Base-by-base conservation (phyloP, 2,888 invertebrate genomes). In the Lomographa bimaculata region DNA sequence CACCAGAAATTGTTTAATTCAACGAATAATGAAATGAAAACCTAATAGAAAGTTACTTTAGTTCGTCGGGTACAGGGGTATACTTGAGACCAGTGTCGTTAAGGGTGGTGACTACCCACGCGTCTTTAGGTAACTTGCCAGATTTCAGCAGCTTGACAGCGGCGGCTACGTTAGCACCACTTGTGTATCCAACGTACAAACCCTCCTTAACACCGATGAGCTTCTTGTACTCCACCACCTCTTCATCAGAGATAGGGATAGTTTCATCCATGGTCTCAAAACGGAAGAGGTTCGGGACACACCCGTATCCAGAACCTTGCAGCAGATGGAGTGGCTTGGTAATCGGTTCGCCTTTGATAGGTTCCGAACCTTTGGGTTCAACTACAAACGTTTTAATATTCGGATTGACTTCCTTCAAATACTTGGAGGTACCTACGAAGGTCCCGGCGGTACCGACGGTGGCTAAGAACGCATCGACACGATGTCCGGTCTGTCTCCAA, bases 301-400 rank as follows among this genome's bases (percentile, higher is more conserved):
- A 82, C 0, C 83, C 87, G 41, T 87, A 87, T 0, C 87, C 86
- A 0, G 87, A 86, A 0, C 87, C 87, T 57, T 87, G 87, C 1
- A 87, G 67, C 43, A 83, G 60, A 57, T 87, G 87, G 17, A 86
- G 60, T 0, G 87, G 84, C 37, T 87, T 87, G 7, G 81, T 80
- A 2, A 87, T 70, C 0, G 71, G 61, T 1, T 73, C 65, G 5
- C 87, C 86, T 40, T 76, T 79, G 16, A 87, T 83, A 0, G 82
- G 71, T 47, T 87, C 80, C 1, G 86, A 73, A 1, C 87, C 87
- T 2, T 57, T 61, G 0, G 87, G 87, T 48, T 87, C 87, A 1
- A 85, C 82, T 0, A 85, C 86, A 26, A 60, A 84, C 4, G 80
- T 50, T 40, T 71, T 58, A 7, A 82, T 33, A 1, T 79, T 57